Base-by-base conservation (phyloP, 2,113 vertebrate species). In the Maccullochella peelii region DNA sequence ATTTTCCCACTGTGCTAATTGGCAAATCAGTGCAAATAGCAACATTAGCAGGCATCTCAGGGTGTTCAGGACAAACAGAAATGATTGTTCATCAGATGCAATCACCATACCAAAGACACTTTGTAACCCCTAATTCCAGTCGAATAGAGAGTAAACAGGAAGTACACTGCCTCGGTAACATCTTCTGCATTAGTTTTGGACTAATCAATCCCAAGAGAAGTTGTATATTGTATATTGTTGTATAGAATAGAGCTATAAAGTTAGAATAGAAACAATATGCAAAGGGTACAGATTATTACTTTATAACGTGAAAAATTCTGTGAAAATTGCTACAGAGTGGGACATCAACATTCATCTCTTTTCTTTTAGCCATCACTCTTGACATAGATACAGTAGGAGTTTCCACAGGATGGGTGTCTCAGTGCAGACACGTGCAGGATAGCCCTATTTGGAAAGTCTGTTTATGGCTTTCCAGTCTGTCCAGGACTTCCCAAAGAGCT, bases 361-460 rank as follows among this genome's bases (percentile, higher is more conserved):
- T 5, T 27, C 21, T 57, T 9, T 49, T 65, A 69, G 54, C 27
- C 25, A 40, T 68, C 38, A 68, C 75, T 63, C 20, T 71, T 79
- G 61, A 86, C 71, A 79, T 68, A 83, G 69, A 82, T 58, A 68
- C 49, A 49, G 33, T 2, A 58, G 57, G 54, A 65, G 67, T 85
- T 91, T 87, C 89, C 82, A 74, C 80, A 84, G 90, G 89, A 91
- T 50, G 65, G 63, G 73, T 63, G 77, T 79, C 73, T 87, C 27
- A 25, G 36, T 27, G 23, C 59, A 36, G 88, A 42, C 85, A 84
- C 86, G 82, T 90, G 91, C 86, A 82, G 49, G 50, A 72, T 42
- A 27, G 33, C 73, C 38, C 2, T 33, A 15, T 61, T 73, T 27
- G 63, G 61, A 55, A 75, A 42, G 70, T 52, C 11, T 9, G 27